These are phyloP conservation scores for Sycophaga agraensis DNA, from an alignment of 1,140 invertebrate genomes.

Conservation along the genomic window DNA sequence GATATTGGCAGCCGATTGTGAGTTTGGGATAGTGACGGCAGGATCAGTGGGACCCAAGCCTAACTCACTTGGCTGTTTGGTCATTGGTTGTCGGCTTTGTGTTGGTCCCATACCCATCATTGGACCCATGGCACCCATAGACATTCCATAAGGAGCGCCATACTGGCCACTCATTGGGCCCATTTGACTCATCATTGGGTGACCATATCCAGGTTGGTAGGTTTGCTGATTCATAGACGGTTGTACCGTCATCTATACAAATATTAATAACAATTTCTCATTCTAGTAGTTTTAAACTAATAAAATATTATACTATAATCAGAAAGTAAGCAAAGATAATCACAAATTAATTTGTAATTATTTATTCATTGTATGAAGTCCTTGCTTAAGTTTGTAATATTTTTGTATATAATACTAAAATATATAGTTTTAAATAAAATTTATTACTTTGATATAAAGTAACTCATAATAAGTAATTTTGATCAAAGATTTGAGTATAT, in stretches of 20 bases:
- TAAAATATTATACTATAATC: neutral
- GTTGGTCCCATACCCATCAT: slow-evolving; percentile 58
- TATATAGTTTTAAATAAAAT: neutral
- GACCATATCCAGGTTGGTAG: slow-evolving; percentile 57
- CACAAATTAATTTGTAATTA: no score
- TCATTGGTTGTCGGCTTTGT: slow-evolving; percentile 56
- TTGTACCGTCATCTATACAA: slow-evolving; percentile 69
- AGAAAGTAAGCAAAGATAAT: neutral
- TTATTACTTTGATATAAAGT: neutral
- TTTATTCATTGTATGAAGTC: no score
- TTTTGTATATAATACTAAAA: neutral
- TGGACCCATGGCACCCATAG: slow-evolving; percentile 65
- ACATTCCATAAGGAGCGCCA: slow-evolving; percentile 50
- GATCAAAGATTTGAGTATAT: no score
- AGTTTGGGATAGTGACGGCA: slow-evolving; percentile 51
- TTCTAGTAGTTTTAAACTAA: neutral
- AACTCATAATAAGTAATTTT: no score
- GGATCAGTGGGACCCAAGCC: slow-evolving; percentile 59
- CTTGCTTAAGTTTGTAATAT: no score
- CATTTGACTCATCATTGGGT: slow-evolving; percentile 62
- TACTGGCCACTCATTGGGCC: slow-evolving; percentile 57
- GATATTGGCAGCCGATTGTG: slow-evolving; percentile 52
- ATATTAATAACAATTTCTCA: neutral
- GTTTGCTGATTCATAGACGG: slow-evolving; percentile 61
- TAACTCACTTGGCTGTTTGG: slow-evolving; percentile 79